A percentile compares a stretch with the other conserved stretches of the same genome.
phyloP scores from a whole-genome alignment of 2,113 vertebrate species.

The Eurystomus gularis region DNA sequence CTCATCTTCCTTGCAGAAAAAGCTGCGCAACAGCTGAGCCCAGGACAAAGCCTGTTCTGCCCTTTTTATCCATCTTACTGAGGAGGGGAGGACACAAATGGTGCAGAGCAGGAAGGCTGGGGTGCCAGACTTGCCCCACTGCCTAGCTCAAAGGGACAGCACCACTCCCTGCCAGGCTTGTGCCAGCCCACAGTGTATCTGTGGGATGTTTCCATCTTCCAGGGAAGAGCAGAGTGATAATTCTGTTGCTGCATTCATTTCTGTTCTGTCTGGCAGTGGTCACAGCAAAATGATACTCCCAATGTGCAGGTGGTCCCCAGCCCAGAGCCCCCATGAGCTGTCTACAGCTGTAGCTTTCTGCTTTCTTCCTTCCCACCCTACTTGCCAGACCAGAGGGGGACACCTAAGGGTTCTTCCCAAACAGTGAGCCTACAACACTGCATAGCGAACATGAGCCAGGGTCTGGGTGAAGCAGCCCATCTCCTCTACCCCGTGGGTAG shows the following conservation, averaged over 20 bases:
- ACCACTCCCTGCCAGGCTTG: neutral
- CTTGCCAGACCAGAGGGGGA: neutral
- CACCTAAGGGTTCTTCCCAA: neutral
- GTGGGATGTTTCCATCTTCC: too few species aligned
- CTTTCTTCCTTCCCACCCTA: neutral
- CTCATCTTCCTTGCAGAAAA: neutral
- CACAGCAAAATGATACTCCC: neutral
- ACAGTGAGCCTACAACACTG: rapidly evolving
- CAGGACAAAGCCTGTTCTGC: neutral
- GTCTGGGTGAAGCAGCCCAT: rapidly evolving
- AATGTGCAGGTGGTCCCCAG: neutral
- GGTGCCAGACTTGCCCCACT: neutral
- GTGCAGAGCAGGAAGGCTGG: neutral
- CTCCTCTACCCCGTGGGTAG: neutral
- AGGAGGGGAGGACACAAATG: neutral
- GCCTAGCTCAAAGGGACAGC: neutral
- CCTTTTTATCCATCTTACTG: neutral
- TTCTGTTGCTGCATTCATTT: neutral
- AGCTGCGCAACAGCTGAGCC: neutral
- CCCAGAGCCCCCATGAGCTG: neutral
- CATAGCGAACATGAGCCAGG: rapidly evolving
- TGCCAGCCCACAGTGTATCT: rapidly evolving
- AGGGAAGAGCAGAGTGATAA: rapidly evolving
- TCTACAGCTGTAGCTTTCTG: neutral
- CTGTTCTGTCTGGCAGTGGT: neutral